A percentile compares a stretch with the other conserved stretches of the same genome.
These are phyloP conservation scores for Leucoma salicis DNA, from an alignment of 2,888 invertebrate species.

Conservation along the genomic window DNA sequence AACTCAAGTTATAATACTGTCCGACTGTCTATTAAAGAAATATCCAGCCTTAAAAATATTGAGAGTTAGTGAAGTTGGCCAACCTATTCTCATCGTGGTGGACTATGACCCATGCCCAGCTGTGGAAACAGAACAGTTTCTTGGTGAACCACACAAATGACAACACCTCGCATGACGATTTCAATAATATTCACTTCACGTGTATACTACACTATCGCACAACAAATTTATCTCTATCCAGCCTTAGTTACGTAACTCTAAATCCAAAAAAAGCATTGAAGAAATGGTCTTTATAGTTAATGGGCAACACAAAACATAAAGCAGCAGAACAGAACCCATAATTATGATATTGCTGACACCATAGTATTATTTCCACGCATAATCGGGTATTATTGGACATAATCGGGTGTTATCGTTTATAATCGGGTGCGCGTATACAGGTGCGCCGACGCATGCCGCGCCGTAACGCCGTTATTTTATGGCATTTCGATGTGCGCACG, in stretches of 20 bases:
- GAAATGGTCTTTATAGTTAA: conserved; percentile 10
- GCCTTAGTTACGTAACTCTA: neutral
- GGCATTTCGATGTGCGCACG: conserved; percentile 41
- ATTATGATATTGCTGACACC: conserved; percentile 35
- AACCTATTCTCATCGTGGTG: too few relatives aligned
- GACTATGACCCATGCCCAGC: too few relatives aligned
- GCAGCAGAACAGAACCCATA: conserved; percentile 31
- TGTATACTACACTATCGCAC: too few relatives aligned
- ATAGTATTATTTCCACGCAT: conserved; percentile 37
- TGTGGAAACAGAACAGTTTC: too few relatives aligned
- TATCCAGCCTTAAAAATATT: too few relatives aligned
- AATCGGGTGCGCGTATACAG: conserved; percentile 37
- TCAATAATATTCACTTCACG: too few relatives aligned
- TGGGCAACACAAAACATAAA: conserved; percentile 20
- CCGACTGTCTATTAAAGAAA: too few relatives aligned
- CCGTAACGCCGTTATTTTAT: conserved; percentile 42
- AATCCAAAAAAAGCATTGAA: neutral
- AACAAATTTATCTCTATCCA: too few relatives aligned
- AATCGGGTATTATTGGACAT: conserved; percentile 33
- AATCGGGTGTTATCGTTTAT: conserved; percentile 33
- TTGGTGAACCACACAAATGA: too few relatives aligned
- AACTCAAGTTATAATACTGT: too few relatives aligned
- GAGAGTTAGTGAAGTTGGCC: too few relatives aligned
- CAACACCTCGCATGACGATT: too few relatives aligned
- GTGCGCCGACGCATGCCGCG: conserved; percentile 42